Base-by-base conservation (phyloP, 2,888 invertebrate species). In the Calephelis perditalis region DNA sequence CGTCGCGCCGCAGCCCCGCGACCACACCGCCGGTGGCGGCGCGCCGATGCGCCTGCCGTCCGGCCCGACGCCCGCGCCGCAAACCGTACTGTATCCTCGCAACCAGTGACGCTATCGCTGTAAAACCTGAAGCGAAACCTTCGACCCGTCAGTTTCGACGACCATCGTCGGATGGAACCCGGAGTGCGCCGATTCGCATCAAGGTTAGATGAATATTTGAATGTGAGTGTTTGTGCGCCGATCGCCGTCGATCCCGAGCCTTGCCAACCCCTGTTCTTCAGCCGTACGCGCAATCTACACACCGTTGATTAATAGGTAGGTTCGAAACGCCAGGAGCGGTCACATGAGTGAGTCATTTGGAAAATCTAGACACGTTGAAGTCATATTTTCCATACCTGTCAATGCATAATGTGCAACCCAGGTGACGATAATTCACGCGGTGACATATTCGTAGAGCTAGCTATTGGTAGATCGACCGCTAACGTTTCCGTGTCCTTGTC, bases 151-250 rank as follows among this genome's bases (percentile, higher is more conserved):
- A 77, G 81, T 81, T 78, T 78, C 78, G 83, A 82, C 84, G 85
- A 82, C 83, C 78, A 77, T 79, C 87, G 85, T 84, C 89, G 86
- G 84, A 89, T 89, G 89, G 89, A 87, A 86, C 88, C 88, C 88
- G 84, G 87, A 87, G 87, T 87, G 88, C 87, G 82, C 85, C 88
- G 84, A 88, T 86, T 86, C 88, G 89, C 88, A 87, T 87, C 87
- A 89, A 89, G 89, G 89, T 89, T 88, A 89, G 89, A 84, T 80
- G 84, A 84, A 86, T 84, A 86, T 86, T 85, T 85, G 83, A 83
- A 80, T 82, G 88, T 87, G 88, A 88, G 89, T 89, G 89, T 82
- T 82, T 77, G 87, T 88, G 88, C 81, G 76, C 79, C 79, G 80
- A 76, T 81, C 77, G 70, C 67, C 76, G 76, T 72, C 72, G 75